These are phyloP conservation scores for Gymnorhina tibicen DNA, from an alignment of 2,113 vertebrate genomes.

Conservation along the genomic window DNA sequence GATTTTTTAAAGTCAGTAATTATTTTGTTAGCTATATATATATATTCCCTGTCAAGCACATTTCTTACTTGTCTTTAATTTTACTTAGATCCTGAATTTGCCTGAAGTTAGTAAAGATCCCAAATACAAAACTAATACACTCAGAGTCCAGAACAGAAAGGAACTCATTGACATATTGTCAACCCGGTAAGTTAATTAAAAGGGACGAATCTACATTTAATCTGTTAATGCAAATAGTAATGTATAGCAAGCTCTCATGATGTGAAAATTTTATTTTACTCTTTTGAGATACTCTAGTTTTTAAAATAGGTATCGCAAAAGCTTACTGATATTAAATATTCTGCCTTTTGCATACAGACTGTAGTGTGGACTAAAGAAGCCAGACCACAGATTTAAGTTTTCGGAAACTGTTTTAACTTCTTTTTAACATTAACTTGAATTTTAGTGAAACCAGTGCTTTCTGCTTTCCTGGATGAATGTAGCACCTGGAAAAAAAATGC, in stretches of 20 bases:
- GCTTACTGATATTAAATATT: background rate
- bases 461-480: background rate
- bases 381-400: background rate
- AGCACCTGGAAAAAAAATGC: background rate
- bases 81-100: slow-evolving; percentile 82
- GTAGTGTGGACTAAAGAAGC: background rate
- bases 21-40: background rate
- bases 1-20: background rate
- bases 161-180: slow-evolving; percentile 80
- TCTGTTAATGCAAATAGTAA: background rate
- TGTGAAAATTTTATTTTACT: background rate
- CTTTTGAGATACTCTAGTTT: background rate
- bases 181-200: slow-evolving; percentile 72
- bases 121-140: slow-evolving; percentile 84
- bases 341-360: background rate
- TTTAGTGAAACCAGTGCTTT: background rate
- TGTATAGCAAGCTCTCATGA: background rate
- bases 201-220: background rate
- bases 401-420: background rate
- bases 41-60: background rate
- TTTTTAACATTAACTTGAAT: background rate
- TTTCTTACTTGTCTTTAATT: background rate
- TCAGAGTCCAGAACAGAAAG: slow-evolving; percentile 86
- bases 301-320: background rate
- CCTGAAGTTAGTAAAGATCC: slow-evolving; percentile 73